Conservation (phyloP, 2,888 invertebrate species). For the Apamea crenata region DNA sequence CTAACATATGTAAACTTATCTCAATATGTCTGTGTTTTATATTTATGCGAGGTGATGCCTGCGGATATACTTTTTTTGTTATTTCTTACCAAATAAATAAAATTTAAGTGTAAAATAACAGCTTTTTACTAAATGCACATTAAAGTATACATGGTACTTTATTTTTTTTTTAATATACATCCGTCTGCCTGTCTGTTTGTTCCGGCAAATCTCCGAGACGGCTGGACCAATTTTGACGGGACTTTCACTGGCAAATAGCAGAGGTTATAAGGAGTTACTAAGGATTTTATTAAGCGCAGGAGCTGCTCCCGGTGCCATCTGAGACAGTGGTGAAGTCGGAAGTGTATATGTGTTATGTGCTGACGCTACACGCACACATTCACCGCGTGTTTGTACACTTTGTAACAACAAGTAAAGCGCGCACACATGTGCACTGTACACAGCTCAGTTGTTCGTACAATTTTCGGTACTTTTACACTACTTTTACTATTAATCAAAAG, state of each 20-base stretch:
- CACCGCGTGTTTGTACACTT: background rate
- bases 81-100: no score
- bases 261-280: background rate
- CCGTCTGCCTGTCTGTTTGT: background rate
- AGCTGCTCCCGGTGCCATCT: background rate
- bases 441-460: conserved; percentile 6
- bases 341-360: background rate
- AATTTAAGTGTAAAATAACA: no score
- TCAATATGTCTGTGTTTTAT: background rate
- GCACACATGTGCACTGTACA: background rate
- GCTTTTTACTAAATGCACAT: no score
- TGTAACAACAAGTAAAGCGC: background rate
- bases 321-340: background rate
- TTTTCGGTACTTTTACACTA: background rate
- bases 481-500: conserved; percentile 52
- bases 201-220: background rate
- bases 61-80: no score
- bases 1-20: conserved; percentile 31
- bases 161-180: no score
- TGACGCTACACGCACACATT: no score
- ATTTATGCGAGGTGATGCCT: no score
- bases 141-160: no score
- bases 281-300: background rate
- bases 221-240: background rate
- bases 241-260: background rate